Conservation (phyloP, 2,888 invertebrate genomes). For the Cheilosia pagana region DNA sequence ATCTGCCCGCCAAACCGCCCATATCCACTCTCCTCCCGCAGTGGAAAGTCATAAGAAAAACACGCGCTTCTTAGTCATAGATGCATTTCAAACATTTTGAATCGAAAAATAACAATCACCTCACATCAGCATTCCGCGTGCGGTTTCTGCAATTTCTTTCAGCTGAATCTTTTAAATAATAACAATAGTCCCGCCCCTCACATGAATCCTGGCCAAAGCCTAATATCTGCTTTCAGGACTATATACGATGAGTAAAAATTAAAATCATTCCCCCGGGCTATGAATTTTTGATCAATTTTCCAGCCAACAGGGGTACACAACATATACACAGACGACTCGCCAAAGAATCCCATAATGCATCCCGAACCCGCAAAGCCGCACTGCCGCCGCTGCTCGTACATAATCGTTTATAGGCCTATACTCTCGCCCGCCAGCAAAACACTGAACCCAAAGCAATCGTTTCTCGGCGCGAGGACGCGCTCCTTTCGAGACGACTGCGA, state of each 20-base stretch:
- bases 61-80: too few relatives aligned
- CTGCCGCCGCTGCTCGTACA: constrained; percentile 47
- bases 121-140: neutral
- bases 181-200: constrained; percentile 57
- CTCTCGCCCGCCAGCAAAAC: constrained; percentile 21
- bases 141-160: constrained; percentile 40
- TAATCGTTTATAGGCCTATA: constrained; percentile 61
- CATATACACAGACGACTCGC: constrained; percentile 12
- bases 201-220: constrained; percentile 48
- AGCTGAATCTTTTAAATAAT: constrained; percentile 57
- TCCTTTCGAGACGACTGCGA: neutral
- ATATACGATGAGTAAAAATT: constrained; percentile 53
- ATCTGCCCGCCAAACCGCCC: too few relatives aligned
- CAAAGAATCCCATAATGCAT: constrained; percentile 60
- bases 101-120: too few relatives aligned
- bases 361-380: constrained; percentile 29
- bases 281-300: constrained; percentile 74
- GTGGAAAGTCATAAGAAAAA: too few relatives aligned
- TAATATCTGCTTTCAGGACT: constrained; percentile 59
- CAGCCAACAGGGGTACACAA: constrained; percentile 53
- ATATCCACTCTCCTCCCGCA: too few relatives aligned
- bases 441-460: constrained; percentile 32
- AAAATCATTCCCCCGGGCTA: constrained; percentile 68
- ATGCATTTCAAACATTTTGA: too few relatives aligned
- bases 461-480: constrained; percentile 1